Conservation (phyloP, 2,888 invertebrate species). For the Platerodrilus igneus region DNA sequence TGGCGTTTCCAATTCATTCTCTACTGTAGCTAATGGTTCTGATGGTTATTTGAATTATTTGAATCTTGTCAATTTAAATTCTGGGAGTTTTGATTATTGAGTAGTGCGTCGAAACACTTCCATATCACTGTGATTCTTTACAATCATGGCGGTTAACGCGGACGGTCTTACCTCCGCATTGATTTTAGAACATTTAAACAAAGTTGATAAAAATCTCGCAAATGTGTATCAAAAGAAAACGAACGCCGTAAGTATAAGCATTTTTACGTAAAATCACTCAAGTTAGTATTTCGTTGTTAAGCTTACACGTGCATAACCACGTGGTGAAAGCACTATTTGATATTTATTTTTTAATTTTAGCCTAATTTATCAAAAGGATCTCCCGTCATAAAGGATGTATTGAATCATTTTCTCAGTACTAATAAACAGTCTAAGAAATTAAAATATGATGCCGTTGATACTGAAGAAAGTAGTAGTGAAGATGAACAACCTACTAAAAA, state of each 20-base stretch:
- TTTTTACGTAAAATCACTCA: slow-evolving; percentile 3
- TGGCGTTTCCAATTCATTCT: too few species aligned
- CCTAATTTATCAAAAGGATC: slow-evolving; percentile 59
- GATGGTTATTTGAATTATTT: too few species aligned
- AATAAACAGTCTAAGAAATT: slow-evolving; percentile 47
- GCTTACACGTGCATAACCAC: slow-evolving; percentile 14
- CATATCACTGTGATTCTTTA: too few species aligned
- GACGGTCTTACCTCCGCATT: slow-evolving; percentile 53
- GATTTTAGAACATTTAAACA: slow-evolving; percentile 61
- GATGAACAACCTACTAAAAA: slow-evolving; percentile 27
- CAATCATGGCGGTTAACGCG: slow-evolving; percentile 45
- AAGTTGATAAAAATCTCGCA: slow-evolving; percentile 62
- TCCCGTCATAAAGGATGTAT: slow-evolving; percentile 60
- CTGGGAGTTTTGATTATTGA: too few species aligned
- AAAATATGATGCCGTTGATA: slow-evolving; percentile 32
- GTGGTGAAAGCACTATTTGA: slow-evolving; percentile 17
- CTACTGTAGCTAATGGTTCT: too few species aligned
- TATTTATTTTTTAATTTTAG: slow-evolving; percentile 58
- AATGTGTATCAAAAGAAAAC: slow-evolving; percentile 65
- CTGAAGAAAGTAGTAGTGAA: slow-evolving; percentile 39
- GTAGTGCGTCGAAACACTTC: too few species aligned
- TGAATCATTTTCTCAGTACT: slow-evolving; percentile 54
- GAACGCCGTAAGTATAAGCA: slow-evolving; percentile 63
- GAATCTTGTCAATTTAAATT: too few species aligned
- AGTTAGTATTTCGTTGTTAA: not conserved